A percentile compares a stretch with the other conserved stretches of the same genome.
These are phyloP conservation scores for Cheiracanthium punctorium DNA, from an alignment of 2,888 invertebrate genomes.

Conservation along the genomic window DNA sequence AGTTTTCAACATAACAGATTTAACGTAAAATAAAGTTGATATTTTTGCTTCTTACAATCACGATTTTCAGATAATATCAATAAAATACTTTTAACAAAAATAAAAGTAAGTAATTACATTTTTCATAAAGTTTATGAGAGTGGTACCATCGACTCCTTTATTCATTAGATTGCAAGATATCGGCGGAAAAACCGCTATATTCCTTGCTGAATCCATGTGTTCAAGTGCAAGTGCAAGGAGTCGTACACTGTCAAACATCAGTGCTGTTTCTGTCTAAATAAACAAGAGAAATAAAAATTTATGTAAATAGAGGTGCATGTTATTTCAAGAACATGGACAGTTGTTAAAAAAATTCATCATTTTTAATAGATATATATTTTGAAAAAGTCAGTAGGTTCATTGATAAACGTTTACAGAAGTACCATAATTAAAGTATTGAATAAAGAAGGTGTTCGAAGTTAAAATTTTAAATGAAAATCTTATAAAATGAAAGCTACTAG, in stretches of 20 bases:
- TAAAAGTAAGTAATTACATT: conserved; percentile 60
- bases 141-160: conserved; percentile 71
- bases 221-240: conserved; percentile 72
- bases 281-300: background rate
- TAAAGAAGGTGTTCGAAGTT: no score
- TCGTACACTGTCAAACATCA: conserved; percentile 72
- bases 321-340: background rate
- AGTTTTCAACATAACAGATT: no score
- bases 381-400: no score
- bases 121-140: conserved; percentile 73
- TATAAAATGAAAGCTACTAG: no score
- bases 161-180: conserved; percentile 71
- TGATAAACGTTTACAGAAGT: no score
- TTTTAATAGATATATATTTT: no score
- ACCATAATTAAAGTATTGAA: no score
- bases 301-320: background rate
- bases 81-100: no score
- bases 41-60: no score
- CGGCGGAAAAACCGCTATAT: conserved; percentile 65
- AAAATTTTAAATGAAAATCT: no score
- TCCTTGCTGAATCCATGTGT: conserved; percentile 70
- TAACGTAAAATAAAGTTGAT: no score
- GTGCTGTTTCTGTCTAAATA: conserved; percentile 72
- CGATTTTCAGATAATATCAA: no score
- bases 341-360: background rate